Base-by-base conservation (phyloP, 2,888 invertebrate species). In the Ethmia dodecea region DNA sequence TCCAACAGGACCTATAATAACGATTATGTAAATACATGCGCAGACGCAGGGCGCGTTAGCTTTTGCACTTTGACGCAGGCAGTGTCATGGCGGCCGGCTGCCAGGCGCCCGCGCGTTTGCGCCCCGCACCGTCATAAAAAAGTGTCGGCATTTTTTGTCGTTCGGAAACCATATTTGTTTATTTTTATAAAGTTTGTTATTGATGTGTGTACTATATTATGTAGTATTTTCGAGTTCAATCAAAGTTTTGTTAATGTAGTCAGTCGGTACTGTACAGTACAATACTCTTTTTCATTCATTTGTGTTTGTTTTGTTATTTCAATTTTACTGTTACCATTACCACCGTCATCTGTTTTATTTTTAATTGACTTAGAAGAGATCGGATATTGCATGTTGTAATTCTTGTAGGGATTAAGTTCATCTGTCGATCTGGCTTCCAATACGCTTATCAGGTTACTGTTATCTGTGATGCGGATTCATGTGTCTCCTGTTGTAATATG, bases 81-180 rank as follows among this genome's bases (percentile, higher is more conserved):
- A 84, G 83, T 83, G 74, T 71, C 69, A 83, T 81, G 83, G 80
- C 81, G 76, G 55, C 64, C 63, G 71, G 53, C 61, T 47, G 62
- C 41, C 59, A 51, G 60, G 60, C 76, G 70, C 61, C 62, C 74
- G 81, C 70, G 75, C 74, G 62, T 53, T 56, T 52, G 59, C 62
- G 59, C 53, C 54, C 40, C 48, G 56, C 62, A 55, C 58, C 59
- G 47, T 59, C 34, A 13, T 22, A 31, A 12, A 31, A 27, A 26
- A 16, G n/a, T 28, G 15, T 13, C 39, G 54, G 48, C 26, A 35
- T 4, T 31, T 36, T 31, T 16, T 12, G 28, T 27, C 13, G 31
- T 28, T 22, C 25, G 5, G 20, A 13, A 18, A 20, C 16, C 29
- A 28, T 33, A 12, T 33, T 34, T 13, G 20, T 18, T 12, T 33